Percentiles rank a stretch among this genome's conserved stretches.
Evolutionary conservation across 2,113 vertebrate species (phyloP).

Genomic region (Paraplagusia blochii): DNA sequence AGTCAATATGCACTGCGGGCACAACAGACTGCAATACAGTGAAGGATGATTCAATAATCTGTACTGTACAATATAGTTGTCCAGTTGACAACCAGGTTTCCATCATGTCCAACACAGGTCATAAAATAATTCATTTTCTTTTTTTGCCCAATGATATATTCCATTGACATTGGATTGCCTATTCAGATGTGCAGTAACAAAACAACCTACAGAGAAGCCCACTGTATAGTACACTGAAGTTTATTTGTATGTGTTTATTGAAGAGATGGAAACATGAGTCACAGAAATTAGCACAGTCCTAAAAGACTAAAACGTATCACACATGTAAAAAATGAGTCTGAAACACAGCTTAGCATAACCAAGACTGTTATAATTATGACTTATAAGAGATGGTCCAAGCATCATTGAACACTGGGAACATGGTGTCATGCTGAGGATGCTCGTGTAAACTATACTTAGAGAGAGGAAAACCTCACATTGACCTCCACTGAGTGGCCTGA

Average conservation of each 20-base stretch:
- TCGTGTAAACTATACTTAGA: too few relatives aligned
- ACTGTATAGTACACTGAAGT: slow-evolving; percentile 19
- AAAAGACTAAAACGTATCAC: slow-evolving; percentile 40
- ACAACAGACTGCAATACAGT: too few relatives aligned
- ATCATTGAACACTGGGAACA: slow-evolving; percentile 1
- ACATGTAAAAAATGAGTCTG: slow-evolving; percentile 34
- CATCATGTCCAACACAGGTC: not conserved
- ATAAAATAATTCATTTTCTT: not conserved
- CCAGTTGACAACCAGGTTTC: not conserved
- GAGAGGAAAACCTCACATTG: too few relatives aligned
- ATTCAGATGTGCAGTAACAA: slow-evolving; percentile 20
- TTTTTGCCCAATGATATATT: not conserved
- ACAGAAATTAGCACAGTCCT: slow-evolving; percentile 33
- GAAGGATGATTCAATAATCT: too few relatives aligned
- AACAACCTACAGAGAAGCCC: slow-evolving; percentile 18
- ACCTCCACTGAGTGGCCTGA: too few relatives aligned
- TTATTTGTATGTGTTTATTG: slow-evolving; percentile 19
- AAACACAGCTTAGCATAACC: slow-evolving; percentile 24
- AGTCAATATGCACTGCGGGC: too few relatives aligned
- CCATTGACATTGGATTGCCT: not conserved
- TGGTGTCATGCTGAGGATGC: not conserved
- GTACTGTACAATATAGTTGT: too few relatives aligned
- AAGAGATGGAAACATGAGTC: slow-evolving; percentile 45
- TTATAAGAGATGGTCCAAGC: slow-evolving; percentile 25
- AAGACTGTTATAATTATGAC: slow-evolving; percentile 25